Conservation (phyloP, 2,797 vertebrate species). For the Sternotherus odoratus region DNA sequence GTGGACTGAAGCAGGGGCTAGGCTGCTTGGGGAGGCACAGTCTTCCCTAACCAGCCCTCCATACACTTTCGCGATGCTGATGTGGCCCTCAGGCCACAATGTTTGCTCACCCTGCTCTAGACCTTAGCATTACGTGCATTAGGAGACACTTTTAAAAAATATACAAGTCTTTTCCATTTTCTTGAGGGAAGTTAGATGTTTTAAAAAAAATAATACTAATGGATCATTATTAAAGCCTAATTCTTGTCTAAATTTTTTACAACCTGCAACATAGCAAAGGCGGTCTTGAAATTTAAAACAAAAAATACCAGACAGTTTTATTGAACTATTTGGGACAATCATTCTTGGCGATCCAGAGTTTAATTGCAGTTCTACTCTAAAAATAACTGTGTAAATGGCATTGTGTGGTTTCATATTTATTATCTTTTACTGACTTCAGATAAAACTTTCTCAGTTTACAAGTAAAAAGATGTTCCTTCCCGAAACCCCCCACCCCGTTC, state of each 20-base stretch:
- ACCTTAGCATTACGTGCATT: neutral
- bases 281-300: neutral
- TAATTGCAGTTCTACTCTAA: neutral
- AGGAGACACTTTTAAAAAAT: neutral
- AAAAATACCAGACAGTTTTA: neutral
- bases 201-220: neutral
- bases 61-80: too few species aligned
- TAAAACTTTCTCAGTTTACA: neutral
- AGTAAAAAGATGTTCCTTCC: neutral
- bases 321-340: neutral
- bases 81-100: too few species aligned
- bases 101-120: neutral
- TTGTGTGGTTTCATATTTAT: neutral
- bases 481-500: too few species aligned
- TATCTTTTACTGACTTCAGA: neutral
- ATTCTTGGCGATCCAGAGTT: neutral
- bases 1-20: too few species aligned
- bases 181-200: neutral
- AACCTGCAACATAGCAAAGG: neutral
- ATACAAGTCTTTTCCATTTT: neutral
- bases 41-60: too few species aligned
- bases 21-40: too few species aligned
- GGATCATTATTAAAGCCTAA: neutral
- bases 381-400: neutral
- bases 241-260: neutral